Base-by-base conservation (phyloP, 2,888 invertebrate species). In the Mesochorus sp. region DNA sequence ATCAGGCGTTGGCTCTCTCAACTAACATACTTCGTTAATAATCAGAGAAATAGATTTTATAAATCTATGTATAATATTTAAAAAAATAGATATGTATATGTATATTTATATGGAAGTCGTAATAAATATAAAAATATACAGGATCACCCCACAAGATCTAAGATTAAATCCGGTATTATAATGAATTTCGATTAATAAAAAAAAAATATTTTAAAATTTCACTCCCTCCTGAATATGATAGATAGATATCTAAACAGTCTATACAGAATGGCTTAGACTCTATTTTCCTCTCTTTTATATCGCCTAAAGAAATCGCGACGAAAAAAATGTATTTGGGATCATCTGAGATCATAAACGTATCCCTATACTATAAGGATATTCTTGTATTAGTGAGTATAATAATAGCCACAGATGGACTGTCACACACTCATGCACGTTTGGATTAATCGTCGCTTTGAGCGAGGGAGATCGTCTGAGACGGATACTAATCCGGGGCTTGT, bases 401-500 rank as follows among this genome's bases (percentile, higher is more conserved):
- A 79, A 79, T 49, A 67, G 74, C 74, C 66, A 61, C 79, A 75
- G 70, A 79, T 75, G 79, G 39, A 47, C 44, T 24, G 51, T 61
- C 53, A 24, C 62, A 64, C 64, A 68, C 74, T 64, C 55, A 51
- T 44, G 59, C 70, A 57, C 28, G 49, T 51, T 55, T 24, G 51
- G 53, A 53, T 78, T 74, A 74, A 78, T 64, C 64, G 78, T 37
- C 57, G 42, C 21, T 8, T 8, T 26, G 2, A 14, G 8, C 12
- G 57, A 57, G 57, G 17, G 24, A n/a, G 39, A 66, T n/a, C 24
- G 3, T 42, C 19, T 14, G 79, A 51, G 76, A 74, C 70, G 74
- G 76, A 80, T 80, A 81, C 83, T 88, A 87, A 89, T 89, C 89
- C 86, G 81, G 82, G 83, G 85, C 83, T 86, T 87, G 89, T 89